These are phyloP conservation scores for Leguminivora glycinivorella DNA, from an alignment of 1,140 invertebrate species.

Conservation along the genomic window DNA sequence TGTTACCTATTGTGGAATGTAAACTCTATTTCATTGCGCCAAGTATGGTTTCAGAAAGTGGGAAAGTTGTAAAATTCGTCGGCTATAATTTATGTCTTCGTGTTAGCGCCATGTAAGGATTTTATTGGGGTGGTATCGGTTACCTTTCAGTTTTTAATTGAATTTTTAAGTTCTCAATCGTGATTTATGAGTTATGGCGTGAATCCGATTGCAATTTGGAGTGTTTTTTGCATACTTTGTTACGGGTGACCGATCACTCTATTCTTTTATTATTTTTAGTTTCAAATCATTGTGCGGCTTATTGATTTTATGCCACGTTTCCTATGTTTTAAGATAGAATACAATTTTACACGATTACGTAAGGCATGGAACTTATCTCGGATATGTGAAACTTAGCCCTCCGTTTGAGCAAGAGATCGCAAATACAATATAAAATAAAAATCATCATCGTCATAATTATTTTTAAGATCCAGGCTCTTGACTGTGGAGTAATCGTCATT, in stretches of 20 bases:
- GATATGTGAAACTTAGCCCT: too few species aligned
- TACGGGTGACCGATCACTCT: background rate
- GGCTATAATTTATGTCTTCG: conserved; percentile 26
- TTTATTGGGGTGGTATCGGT: conserved; percentile 38
- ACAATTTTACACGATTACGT: too few species aligned
- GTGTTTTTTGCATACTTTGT: conserved; percentile 26
- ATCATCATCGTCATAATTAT: too few species aligned
- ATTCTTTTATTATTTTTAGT: background rate
- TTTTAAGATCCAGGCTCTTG: too few species aligned
- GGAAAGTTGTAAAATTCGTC: conserved; percentile 13
- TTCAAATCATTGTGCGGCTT: background rate
- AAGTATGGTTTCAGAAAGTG: background rate
- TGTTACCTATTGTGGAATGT: background rate
- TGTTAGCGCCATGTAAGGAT: conserved; percentile 28
- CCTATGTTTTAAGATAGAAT: too few species aligned
- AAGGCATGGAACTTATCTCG: too few species aligned
- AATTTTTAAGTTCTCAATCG: conserved; percentile 58
- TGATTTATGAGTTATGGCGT: conserved; percentile 47
- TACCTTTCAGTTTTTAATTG: conserved; percentile 64
- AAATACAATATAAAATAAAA: too few species aligned
- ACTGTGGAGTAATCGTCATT: too few species aligned
- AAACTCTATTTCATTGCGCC: conserved; percentile 7
- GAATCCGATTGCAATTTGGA: conserved; percentile 34
- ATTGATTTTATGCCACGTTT: too few species aligned
- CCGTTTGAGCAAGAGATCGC: too few species aligned